A percentile compares a stretch with the other conserved stretches of the same genome.
phyloP scores from a whole-genome alignment of 2,797 vertebrate species.

The Delichon dasypus region DNA sequence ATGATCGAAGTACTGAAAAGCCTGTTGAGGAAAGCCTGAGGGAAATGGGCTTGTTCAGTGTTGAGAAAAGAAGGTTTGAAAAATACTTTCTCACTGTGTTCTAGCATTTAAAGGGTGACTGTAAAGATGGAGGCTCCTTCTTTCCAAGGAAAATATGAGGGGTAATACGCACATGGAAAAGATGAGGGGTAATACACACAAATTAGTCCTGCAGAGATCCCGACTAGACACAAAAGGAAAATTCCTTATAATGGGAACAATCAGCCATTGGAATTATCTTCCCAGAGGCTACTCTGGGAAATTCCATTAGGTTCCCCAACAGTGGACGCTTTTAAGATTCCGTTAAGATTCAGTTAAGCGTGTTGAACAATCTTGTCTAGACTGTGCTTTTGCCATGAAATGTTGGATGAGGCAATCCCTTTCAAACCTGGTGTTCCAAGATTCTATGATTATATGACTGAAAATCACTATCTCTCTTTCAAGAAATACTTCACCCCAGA shows the following conservation, averaged over 20 bases:
- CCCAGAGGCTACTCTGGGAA: background rate
- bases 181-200: background rate
- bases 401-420: accelerated
- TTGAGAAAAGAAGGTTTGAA: background rate
- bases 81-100: background rate
- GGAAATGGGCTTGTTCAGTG: background rate
- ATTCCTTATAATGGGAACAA: background rate
- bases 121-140: background rate
- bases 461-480: background rate
- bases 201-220: background rate
- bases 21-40: background rate
- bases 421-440: background rate
- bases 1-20: background rate
- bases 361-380: background rate
- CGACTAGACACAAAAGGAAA: background rate
- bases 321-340: background rate
- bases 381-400: background rate
- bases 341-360: background rate
- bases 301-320: background rate
- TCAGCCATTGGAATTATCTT: background rate
- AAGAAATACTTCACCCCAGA: background rate
- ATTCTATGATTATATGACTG: background rate
- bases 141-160: background rate
- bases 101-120: background rate
- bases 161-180: background rate